A percentile compares a stretch with the other conserved stretches of the same genome.
Evolutionary conservation across 2,888 invertebrate genomes (phyloP).

Genomic region (Drosophila lutescens): DNA sequence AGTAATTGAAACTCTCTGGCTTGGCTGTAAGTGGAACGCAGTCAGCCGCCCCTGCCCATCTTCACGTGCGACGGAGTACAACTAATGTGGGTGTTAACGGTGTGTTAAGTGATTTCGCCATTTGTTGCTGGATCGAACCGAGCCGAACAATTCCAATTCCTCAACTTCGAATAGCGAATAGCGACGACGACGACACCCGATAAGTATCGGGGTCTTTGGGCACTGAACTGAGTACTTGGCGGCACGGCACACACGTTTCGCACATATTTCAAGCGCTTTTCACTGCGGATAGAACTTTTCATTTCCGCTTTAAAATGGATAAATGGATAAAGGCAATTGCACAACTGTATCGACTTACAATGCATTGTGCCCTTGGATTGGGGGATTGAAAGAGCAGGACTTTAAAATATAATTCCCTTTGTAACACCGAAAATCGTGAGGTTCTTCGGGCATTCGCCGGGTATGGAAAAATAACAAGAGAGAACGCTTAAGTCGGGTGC

Average conservation of each 20-base stretch:
- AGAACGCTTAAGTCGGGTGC: too few relatives aligned
- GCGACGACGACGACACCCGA: slow-evolving; percentile 60
- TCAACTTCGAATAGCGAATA: slow-evolving; percentile 33
- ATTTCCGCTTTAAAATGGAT: slow-evolving; percentile 70
- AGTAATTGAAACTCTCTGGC: slow-evolving; percentile 69
- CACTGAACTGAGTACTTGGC: slow-evolving; percentile 25
- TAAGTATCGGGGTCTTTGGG: slow-evolving; percentile 55
- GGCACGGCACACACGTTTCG: slow-evolving; percentile 71
- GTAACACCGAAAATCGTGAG: slow-evolving; percentile 15
- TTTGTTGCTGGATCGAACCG: slow-evolving; percentile 62
- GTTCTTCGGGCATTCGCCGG: neutral
- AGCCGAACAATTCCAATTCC: slow-evolving; percentile 51
- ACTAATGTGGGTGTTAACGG: slow-evolving; percentile 82
- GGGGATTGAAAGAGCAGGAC: neutral
- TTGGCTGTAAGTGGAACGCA: slow-evolving; percentile 56
- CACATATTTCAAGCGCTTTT: slow-evolving; percentile 73
- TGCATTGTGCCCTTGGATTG: neutral
- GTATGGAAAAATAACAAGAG: too few relatives aligned
- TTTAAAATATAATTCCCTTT: slow-evolving; percentile 12
- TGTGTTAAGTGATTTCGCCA: slow-evolving; percentile 77
- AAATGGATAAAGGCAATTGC: slow-evolving; percentile 28
- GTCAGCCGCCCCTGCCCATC: slow-evolving; percentile 45
- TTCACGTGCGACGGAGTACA: slow-evolving; percentile 66
- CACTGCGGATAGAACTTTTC: slow-evolving; percentile 43
- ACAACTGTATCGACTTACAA: slow-evolving; percentile 61